Evolutionary conservation across 2,797 vertebrate genomes (phyloP), one percentile per base, ranked within the genome.

Genomic region (Liasis olivaceus): DNA sequence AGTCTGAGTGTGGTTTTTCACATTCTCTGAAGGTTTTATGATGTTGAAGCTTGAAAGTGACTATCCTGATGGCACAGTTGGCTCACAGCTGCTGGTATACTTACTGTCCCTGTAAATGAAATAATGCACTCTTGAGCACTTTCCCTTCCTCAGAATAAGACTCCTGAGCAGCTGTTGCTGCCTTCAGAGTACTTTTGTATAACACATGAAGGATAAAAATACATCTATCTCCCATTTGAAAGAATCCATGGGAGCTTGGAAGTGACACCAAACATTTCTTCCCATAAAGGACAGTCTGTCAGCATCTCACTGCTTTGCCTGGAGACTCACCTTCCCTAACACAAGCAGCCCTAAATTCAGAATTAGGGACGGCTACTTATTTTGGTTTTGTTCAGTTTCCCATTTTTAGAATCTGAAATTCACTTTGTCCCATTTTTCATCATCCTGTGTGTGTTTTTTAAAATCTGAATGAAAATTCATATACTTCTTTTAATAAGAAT

Each of bases 21-120:
- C 7, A 36, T 92, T 87, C 94, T 92, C 85, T 96, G 96, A 95
- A 97, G 96, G 89, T 97, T 98, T 97, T 96, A 96, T 95, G 96
- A 97, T 95, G 95, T 95, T 97, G 97, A 96, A 96, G 91, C 92
- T 96, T 96, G 94, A 92, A 94, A 95, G 95, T 93, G 95, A 95
- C 92, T 96, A 42, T 95, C 89, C 91, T 95, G 95, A 96, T 94
- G 94, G 93, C 95, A 93, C 90, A 88, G 94, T 92, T 86, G 93
- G 22, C 95, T 97, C 96, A 94, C 96, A 94, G 93, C 96, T 95
- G 93, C 54, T 56, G 91, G 59, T 89, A 93, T 85, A 96, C 94
- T 97, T 94, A 95, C 92, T 96, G 96, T 96, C 96, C 95, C 88
- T 85, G 17, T 92, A 91, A 95, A 95, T 96, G 96, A 98, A 95